Evolutionary conservation across 2,113 vertebrate genomes (phyloP), one percentile per base, ranked within the genome.

Genomic region (Anser cygnoides): DNA sequence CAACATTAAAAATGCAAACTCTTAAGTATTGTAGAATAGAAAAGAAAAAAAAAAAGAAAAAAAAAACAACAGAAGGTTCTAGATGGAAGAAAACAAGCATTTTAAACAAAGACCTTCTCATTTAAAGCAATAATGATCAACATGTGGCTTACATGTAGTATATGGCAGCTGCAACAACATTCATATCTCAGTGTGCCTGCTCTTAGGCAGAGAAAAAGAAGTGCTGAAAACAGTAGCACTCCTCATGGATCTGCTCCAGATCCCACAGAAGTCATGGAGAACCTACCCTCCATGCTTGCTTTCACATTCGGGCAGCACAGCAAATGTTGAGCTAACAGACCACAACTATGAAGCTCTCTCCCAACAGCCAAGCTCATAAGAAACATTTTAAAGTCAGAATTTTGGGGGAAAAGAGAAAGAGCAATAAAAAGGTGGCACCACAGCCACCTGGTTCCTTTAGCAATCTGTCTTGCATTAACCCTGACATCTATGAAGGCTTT

Each of bases 151-250:
- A 75, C 61, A 78, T 58, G 83, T 72, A 92, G 61, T 44, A 65
- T 37, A 67, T 72, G 67, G 87, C 93, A 96, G 90, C 96, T 96
- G 92, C 88, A 96, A 96, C 66, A 97, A 91, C 89, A 91, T 63
- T 91, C 78, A 13, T 92, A 94, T 96, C 95, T 90, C 90, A 66
- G 20, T 76, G 71, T 93, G 95, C 70, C 80, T 92, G 77, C 84
- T 87, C 91, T 84, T 26, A 91, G 65, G 73, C 92, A 96, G 54
- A 94, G 91, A n/a, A 89, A 80, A 63, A 62, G 62, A 96, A 94
- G 93, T 92, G 96, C 93, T 96, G 93, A 96, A 96, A 95, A 92
- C 76, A 77, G 96, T 94, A 95, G 95, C 92, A 84, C 84, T 95
- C 62, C 63, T 94, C 92, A 91, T 93, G 92, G 91, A 96, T 79